phyloP scores from a whole-genome alignment of 2,797 vertebrate species.

The Melanotaenia trifasciata region DNA sequence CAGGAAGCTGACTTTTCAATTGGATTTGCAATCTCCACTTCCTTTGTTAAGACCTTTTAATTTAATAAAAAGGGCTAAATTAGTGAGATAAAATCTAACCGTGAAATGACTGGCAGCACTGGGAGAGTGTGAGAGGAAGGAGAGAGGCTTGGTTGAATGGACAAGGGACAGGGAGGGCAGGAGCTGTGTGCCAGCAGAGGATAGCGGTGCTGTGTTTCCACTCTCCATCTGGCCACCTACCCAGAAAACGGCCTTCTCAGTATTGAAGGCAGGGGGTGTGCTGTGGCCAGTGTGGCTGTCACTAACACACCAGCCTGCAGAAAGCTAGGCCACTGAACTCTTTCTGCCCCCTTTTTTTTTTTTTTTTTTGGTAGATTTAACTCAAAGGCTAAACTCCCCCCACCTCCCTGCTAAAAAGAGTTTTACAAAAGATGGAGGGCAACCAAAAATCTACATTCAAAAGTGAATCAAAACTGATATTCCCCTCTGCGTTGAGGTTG shows the following conservation, averaged over 20 bases:
- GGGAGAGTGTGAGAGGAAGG: conserved; percentile 37
- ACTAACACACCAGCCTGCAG: conserved; percentile 61
- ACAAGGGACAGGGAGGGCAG: conserved; percentile 39
- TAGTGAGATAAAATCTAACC: conserved; percentile 15
- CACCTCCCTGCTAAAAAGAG: conserved; percentile 50
- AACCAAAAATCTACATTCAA: conserved; percentile 24
- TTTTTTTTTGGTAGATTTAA: conserved; percentile 56
- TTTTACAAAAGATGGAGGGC: conserved; percentile 36
- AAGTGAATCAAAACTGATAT: conserved; percentile 53
- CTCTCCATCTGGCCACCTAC: conserved; percentile 70
- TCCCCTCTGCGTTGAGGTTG: conserved; percentile 14
- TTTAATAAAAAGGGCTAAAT: not conserved
- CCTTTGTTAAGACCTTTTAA: not conserved
- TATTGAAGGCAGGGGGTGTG: conserved; percentile 67
- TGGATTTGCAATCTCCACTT: not conserved
- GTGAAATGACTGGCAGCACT: conserved; percentile 40
- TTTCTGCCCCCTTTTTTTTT: conserved; percentile 55
- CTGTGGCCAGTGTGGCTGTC: conserved; percentile 63
- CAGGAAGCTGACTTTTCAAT: not conserved
- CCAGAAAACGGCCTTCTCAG: conserved; percentile 49
- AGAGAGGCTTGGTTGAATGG: conserved; percentile 44
- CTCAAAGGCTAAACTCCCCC: conserved; percentile 54
- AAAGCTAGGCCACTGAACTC: conserved; percentile 79
- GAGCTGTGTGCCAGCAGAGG: conserved; percentile 58
- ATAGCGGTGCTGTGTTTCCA: conserved; percentile 44